These are phyloP conservation scores for Pimpla rufipes DNA, from an alignment of 2,888 invertebrate genomes.

Conservation along the genomic window DNA sequence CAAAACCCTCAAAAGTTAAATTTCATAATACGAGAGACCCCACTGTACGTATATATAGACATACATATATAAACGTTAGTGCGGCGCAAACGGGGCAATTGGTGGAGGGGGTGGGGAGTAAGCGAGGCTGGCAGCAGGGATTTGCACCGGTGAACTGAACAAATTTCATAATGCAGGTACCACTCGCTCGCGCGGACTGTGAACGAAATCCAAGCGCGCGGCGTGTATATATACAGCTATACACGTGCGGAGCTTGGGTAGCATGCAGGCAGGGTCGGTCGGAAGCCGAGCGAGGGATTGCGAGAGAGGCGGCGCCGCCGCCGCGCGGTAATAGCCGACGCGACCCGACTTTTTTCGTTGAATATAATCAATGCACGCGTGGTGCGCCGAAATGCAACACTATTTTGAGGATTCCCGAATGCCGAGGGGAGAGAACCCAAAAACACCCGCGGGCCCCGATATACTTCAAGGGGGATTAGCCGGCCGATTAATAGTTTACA, in stretches of 20 bases:
- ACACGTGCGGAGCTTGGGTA: too few species aligned
- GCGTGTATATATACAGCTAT: neutral
- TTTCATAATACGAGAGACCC: too few species aligned
- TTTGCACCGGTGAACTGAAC: constrained; percentile 53
- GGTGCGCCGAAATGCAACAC: neutral
- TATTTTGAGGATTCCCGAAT: neutral
- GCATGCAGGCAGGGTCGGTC: too few species aligned
- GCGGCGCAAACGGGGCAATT: neutral
- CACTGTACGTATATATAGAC: constrained; percentile 1
- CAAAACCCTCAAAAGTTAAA: too few species aligned
- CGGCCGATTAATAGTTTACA: constrained; percentile 6
- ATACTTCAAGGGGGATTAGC: neutral
- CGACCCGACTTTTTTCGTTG: neutral
- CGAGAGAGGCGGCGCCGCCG: neutral
- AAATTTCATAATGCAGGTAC: constrained; percentile 62
- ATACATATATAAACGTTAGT: neutral
- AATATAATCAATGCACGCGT: constrained; percentile 16
- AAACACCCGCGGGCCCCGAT: neutral
- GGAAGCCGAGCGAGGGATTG: constrained; percentile 17
- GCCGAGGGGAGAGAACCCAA: neutral
- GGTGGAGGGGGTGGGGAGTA: neutral
- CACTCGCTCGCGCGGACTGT: constrained; percentile 18
- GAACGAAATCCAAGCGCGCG: constrained; percentile 28
- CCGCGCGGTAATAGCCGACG: constrained; percentile 2
- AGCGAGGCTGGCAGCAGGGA: constrained; percentile 33